These are phyloP conservation scores for Idaea biselata DNA, from an alignment of 2,888 invertebrate species.

Conservation along the genomic window DNA sequence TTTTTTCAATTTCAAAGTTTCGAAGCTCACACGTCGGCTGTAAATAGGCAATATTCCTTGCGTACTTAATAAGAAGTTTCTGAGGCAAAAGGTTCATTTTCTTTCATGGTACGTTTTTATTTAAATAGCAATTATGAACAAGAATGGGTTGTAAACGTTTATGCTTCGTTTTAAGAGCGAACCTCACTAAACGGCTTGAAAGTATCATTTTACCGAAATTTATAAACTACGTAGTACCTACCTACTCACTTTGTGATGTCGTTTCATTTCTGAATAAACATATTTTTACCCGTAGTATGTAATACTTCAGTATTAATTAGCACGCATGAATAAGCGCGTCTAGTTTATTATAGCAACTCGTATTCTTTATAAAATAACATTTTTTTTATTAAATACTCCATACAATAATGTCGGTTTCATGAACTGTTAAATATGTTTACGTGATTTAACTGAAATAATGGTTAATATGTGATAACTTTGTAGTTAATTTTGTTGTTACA, in stretches of 20 bases:
- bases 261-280: neutral
- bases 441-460: conserved; percentile 23
- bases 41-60: conserved; percentile 40
- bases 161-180: conserved; percentile 62
- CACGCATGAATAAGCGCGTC: too few relatives aligned
- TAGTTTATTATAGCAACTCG: too few relatives aligned
- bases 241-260: neutral
- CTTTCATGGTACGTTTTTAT: conserved; percentile 74
- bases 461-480: conserved; percentile 28
- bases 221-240: conserved; percentile 28
- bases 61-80: conserved; percentile 51
- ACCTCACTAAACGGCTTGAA: conserved; percentile 48
- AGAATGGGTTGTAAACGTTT: conserved; percentile 77
- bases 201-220: conserved; percentile 56
- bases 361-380: too few relatives aligned
- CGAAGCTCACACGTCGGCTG: conserved; percentile 40
- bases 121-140: conserved; percentile 77
- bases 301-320: too few relatives aligned
- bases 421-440: conserved; percentile 17
- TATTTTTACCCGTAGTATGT: too few relatives aligned
- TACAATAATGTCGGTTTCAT: too few relatives aligned
- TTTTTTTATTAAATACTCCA: too few relatives aligned
- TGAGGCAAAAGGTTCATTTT: conserved; percentile 55
- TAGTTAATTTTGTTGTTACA: conserved; percentile 18
- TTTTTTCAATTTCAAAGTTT: conserved; percentile 41